Evolutionary conservation across 2,113 vertebrate genomes (phyloP).

Genomic region (Laterallus jamaicensis): DNA sequence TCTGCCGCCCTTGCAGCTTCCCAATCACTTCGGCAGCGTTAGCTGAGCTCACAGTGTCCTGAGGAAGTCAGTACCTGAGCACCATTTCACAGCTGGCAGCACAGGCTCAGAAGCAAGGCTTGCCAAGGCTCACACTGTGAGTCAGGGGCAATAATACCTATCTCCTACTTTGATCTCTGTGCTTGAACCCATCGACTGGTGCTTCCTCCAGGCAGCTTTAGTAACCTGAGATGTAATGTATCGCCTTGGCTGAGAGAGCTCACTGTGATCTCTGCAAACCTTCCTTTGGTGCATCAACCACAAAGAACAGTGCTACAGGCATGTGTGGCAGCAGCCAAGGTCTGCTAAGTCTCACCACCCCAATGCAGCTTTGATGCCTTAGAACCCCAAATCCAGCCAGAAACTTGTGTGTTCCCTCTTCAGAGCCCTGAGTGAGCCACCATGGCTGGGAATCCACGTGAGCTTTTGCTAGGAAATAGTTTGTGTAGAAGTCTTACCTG

Average conservation of each 20-base stretch:
- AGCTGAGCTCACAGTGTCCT: not conserved
- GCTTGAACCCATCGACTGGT: not conserved
- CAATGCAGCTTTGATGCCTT: not conserved
- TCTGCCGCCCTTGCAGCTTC: not conserved
- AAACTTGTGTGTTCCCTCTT: not conserved
- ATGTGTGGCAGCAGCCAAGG: not conserved
- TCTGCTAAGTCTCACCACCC: not conserved
- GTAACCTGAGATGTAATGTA: not conserved
- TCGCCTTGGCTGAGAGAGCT: not conserved
- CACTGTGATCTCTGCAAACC: conserved; percentile 1
- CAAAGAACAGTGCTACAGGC: not conserved
- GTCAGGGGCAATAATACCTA: not conserved
- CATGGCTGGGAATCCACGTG: not conserved
- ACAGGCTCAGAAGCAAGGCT: not conserved
- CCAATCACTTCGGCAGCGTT: not conserved
- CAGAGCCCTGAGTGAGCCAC: not conserved
- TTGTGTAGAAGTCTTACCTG: not conserved
- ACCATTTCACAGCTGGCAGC: not conserved
- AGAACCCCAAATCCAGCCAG: not conserved
- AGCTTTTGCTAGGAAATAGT: not conserved
- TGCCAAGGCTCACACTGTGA: not conserved
- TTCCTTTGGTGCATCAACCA: not conserved
- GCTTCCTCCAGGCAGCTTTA: conserved; percentile 27
- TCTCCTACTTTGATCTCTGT: conserved; percentile 24
- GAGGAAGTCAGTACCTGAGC: not conserved